Base-by-base conservation (phyloP, 2,888 invertebrate species). In the Euphydryas editha region DNA sequence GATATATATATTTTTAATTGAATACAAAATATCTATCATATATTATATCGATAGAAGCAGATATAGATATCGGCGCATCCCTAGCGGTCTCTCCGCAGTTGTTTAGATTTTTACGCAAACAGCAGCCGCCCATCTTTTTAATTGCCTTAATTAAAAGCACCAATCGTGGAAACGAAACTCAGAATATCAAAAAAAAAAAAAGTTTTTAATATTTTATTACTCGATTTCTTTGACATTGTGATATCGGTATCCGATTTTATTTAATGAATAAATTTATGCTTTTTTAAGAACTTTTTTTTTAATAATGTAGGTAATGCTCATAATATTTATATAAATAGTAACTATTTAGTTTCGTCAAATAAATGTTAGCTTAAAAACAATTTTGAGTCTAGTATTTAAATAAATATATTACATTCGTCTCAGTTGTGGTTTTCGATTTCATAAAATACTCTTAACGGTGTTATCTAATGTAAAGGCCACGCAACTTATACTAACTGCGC, bases 71-170 rank as follows among this genome's bases (percentile, higher is more conserved):
- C 62, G 46, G 63, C 62, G 49, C 81, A 71, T 73, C 78, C 67
- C 80, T 77, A 74, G 47, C 37, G 67, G 59, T 69, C 72, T 80
- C 81, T 77, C 81, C 78, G 72, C 81, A 77, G 57, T 87, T 91
- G 90, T 90, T 91, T 91, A 90, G 89, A 90, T 91, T 91, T 90
- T 91, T 90, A 81, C 85, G 90, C 90, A 91, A 91, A 91, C 90
- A 89, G 49, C 21, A 77, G 74, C 73, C 74, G 78, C 77, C 89
- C 87, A 90, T 90, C 87, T 86, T 88, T 88, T 87, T 91, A 91
- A 91, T 91, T 91, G 90, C 80, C 87, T 91, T 90, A 90, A 91
- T 91, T 91, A 90, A 90, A 89, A 85, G 83, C 86, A 76, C 82
- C 82, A 78, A 84, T 84, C 77, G 84, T 78, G 81, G 79, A 65